phyloP scores from a whole-genome alignment of 2,888 invertebrate species.

The Phaonia tiefii region DNA sequence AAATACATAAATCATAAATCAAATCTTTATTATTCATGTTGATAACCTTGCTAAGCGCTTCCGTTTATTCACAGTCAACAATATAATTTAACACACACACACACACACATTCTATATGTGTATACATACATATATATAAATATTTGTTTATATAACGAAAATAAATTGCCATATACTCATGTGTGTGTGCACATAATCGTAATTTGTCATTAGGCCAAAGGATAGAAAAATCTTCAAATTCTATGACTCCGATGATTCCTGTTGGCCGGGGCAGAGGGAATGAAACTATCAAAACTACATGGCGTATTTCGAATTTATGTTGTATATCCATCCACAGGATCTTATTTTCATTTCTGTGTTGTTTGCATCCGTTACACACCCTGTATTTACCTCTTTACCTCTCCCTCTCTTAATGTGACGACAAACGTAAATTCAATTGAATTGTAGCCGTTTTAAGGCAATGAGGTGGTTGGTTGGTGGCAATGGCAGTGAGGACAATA shows the following conservation, averaged over 20 bases:
- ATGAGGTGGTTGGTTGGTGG: conserved; percentile 60
- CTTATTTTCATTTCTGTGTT: no score
- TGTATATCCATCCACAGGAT: neutral
- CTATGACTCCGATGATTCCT: neutral
- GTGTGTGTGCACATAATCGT: conserved; percentile 19
- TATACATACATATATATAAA: conserved; percentile 3
- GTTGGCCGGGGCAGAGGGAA: neutral
- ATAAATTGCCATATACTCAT: conserved; percentile 24
- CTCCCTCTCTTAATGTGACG: conserved; percentile 1
- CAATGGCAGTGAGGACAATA: neutral
- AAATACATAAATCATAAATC: conserved; percentile 54
- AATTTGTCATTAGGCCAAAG: conserved; percentile 40
- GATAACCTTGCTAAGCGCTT: conserved; percentile 59
- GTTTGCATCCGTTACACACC: conserved; percentile 35
- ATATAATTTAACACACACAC: conserved; percentile 25
- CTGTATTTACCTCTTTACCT: conserved; percentile 50
- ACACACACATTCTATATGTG: conserved; percentile 10
- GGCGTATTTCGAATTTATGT: neutral
- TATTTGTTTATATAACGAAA: conserved; percentile 25
- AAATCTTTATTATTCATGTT: conserved; percentile 61
- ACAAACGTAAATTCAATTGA: conserved; percentile 14
- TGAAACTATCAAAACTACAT: no score
- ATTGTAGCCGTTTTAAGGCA: conserved; percentile 65
- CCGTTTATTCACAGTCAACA: conserved; percentile 44
- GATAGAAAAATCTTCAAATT: conserved; percentile 12